Evolutionary conservation across 1,140 invertebrate genomes (phyloP).

Genomic region (Bombus confusus): DNA sequence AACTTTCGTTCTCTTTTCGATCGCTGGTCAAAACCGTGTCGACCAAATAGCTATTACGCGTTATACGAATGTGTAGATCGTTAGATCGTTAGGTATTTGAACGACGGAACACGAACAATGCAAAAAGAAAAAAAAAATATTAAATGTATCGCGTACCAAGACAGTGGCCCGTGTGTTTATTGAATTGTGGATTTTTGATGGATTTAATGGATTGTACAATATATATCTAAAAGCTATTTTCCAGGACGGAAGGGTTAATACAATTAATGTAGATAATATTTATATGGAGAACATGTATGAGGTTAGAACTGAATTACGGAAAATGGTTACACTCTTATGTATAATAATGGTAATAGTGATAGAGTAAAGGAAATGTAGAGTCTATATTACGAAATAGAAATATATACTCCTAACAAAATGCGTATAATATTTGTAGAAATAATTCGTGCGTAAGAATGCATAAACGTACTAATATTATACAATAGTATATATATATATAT

Average conservation of each 20-base stretch:
- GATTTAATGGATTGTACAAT: not conserved
- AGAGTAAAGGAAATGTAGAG: not conserved
- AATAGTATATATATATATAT: not conserved
- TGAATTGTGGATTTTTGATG: no score
- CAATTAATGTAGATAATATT: not conserved
- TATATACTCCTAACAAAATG: no score
- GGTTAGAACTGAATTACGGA: not conserved
- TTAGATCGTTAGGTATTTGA: not conserved
- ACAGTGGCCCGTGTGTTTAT: not conserved
- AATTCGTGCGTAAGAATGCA: not conserved
- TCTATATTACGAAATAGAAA: not conserved
- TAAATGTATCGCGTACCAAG: not conserved
- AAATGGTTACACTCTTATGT: not conserved
- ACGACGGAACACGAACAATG: not conserved
- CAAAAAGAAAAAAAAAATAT: not conserved
- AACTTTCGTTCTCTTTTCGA: not conserved
- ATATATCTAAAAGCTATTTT: not conserved
- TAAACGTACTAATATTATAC: not conserved
- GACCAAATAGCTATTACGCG: not conserved
- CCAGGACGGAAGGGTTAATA: not conserved
- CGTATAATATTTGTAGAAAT: not conserved
- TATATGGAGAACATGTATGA: not conserved
- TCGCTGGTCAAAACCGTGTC: not conserved
- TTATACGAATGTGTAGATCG: not conserved
- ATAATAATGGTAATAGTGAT: not conserved